phyloP scores from a whole-genome alignment of 2,797 vertebrate species.

The Meda fulgida region DNA sequence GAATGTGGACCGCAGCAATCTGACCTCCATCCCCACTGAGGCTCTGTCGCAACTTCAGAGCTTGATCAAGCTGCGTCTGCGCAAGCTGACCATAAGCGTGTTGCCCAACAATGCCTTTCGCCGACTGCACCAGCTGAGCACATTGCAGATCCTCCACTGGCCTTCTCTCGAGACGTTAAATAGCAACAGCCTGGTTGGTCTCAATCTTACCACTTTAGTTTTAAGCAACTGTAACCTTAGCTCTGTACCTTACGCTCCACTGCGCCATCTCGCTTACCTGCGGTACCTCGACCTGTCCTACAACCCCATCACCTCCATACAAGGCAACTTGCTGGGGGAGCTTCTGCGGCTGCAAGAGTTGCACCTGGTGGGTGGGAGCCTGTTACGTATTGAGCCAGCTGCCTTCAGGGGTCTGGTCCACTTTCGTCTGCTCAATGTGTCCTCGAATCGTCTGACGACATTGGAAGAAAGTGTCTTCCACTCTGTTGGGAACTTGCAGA shows the following conservation, averaged over 20 bases:
- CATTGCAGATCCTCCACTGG: slow-evolving; percentile 84
- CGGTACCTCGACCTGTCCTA: slow-evolving; percentile 86
- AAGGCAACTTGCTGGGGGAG: slow-evolving; percentile 76
- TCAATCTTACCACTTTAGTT: slow-evolving; percentile 87
- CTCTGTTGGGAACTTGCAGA: slow-evolving; percentile 84
- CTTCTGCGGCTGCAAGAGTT: slow-evolving; percentile 86
- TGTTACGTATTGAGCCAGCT: slow-evolving; percentile 80
- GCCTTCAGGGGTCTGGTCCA: slow-evolving; percentile 85
- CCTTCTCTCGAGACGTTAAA: slow-evolving; percentile 79
- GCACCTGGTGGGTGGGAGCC: slow-evolving; percentile 81
- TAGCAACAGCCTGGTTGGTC: slow-evolving; percentile 82
- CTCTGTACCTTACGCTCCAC: slow-evolving; percentile 80
- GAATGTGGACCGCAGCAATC: slow-evolving; percentile 86
- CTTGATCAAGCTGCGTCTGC: slow-evolving; percentile 77
- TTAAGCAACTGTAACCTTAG: slow-evolving; percentile 86
- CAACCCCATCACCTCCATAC: slow-evolving; percentile 86
- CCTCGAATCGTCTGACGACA: slow-evolving; percentile 85
- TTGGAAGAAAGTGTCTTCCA: slow-evolving; percentile 87
- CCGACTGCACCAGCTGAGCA: slow-evolving; percentile 77
- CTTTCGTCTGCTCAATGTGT: slow-evolving; percentile 86
- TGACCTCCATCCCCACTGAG: slow-evolving; percentile 83
- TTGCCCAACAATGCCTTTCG: slow-evolving; percentile 83
- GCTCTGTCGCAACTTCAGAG: slow-evolving; percentile 85
- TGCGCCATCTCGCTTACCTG: slow-evolving; percentile 83
- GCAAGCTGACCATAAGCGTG: slow-evolving; percentile 78